phyloP scores from a whole-genome alignment of 2,888 invertebrate species.

The Patella caerulea region DNA sequence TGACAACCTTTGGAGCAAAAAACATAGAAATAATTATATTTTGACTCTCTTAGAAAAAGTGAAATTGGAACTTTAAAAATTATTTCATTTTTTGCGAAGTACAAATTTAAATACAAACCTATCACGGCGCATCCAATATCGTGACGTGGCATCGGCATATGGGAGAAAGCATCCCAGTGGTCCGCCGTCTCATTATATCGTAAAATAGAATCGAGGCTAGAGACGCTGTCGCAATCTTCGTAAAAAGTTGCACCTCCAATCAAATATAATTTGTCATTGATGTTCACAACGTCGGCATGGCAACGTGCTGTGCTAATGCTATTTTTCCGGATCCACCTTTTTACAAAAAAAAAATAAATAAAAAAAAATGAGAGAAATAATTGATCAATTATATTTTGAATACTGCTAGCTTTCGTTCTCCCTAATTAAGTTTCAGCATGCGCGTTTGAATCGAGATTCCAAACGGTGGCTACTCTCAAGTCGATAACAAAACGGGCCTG shows the following conservation, averaged over 20 bases:
- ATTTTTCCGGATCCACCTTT: slow-evolving; percentile 43
- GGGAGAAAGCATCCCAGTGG: slow-evolving; percentile 42
- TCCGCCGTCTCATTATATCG: slow-evolving; percentile 51
- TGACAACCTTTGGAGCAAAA: no score
- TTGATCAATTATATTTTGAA: no score
- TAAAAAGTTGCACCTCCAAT: slow-evolving; percentile 54
- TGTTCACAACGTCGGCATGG: slow-evolving; percentile 49
- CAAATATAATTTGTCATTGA: slow-evolving; percentile 43
- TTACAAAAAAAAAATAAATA: not conserved
- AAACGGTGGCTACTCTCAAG: no score
- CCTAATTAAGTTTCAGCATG: no score
- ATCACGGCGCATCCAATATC: slow-evolving; percentile 43
- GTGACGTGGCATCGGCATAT: slow-evolving; percentile 45
- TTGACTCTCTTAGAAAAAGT: no score
- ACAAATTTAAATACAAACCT: slow-evolving; percentile 28
- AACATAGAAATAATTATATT: no score
- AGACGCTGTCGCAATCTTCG: slow-evolving; percentile 30
- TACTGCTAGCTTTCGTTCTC: no score
- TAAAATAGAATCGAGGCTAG: slow-evolving; percentile 48
- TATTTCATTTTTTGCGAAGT: no score
- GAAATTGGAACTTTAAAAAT: no score
- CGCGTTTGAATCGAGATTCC: no score
- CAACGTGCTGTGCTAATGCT: slow-evolving; percentile 49
- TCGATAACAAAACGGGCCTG: no score
- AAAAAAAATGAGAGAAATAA: no score